Base-by-base conservation (phyloP, 2,888 invertebrate species). In the Orthosia cruda region DNA sequence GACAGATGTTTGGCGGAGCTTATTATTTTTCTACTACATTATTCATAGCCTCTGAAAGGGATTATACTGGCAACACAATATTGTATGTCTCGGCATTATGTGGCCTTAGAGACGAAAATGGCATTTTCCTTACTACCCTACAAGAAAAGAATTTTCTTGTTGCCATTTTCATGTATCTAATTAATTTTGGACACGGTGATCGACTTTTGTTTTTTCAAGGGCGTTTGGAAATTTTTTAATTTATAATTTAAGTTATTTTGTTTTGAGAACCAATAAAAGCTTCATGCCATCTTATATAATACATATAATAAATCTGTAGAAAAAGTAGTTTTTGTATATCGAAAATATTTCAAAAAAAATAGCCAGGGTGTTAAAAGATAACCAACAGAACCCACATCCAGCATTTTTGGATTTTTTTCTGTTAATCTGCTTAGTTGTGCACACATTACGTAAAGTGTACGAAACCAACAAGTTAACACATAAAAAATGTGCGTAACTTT, bases 21-120 rank as follows among this genome's bases (percentile, higher is more conserved):
- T 90, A 91, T 92, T 91, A 92, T 91, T 92, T 92, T 89, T 89
- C 86, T 88, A 82, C 90, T 89, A 91, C 91, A 91, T 92, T 90
- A 91, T 92, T 92, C 91, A 92, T 86, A 86, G 89, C 86, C 86
- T 85, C 71, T 70, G 76, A 74, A 81, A 83, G 77, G 88, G 81
- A 90, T 89, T 89, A 89, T 85, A 71, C 81, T 69, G 74, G 65
- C 68, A 80, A 84, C 83, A 88, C 79, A 82, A 82, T 76, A 81
- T 81, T 82, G 76, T 84, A 64, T 76, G 70, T 63, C 62, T 40
- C 58, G 20, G 61, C 64, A 71, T 81, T 77, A 73, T 75, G 74
- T 74, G 72, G 70, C 67, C 55, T 72, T 62, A 58, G 73, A 81
- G 62, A 81, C 61, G 47, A 54, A 12, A 62, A 59, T 54, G 73